Conservation (phyloP, 2,113 vertebrate genomes). For the Phrynosoma blainvillii region DNA sequence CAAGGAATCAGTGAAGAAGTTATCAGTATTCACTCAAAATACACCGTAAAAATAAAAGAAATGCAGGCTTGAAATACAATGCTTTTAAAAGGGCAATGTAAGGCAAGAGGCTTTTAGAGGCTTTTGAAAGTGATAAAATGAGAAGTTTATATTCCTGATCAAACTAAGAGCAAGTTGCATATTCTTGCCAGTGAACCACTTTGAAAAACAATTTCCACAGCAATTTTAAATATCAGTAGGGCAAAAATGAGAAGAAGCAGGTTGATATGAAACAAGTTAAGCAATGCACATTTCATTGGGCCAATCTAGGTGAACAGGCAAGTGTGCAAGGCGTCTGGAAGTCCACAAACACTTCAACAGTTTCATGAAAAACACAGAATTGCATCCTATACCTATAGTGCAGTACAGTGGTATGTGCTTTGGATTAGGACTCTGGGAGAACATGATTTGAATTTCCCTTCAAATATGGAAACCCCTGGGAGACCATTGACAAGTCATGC, state of each 20-base stretch:
- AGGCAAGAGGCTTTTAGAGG: constrained; percentile 70
- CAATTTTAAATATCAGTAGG: constrained; percentile 70
- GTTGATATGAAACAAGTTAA: neutral
- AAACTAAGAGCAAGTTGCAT: constrained; percentile 40
- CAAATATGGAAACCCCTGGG: no score
- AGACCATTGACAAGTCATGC: no score
- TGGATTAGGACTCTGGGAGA: no score
- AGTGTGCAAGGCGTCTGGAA: neutral
- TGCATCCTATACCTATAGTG: no score
- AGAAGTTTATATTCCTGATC: constrained; percentile 47
- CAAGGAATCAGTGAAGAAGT: constrained; percentile 32
- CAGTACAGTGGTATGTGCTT: no score
- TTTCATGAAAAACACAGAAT: neutral
- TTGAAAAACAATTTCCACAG: constrained; percentile 48
- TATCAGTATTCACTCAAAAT: neutral
- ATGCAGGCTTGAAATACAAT: constrained; percentile 46
- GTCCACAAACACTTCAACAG: constrained; percentile 30
- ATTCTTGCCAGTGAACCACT: constrained; percentile 47
- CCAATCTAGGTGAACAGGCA: constrained; percentile 1
- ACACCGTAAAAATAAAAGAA: constrained; percentile 45
- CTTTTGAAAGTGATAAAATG: constrained; percentile 51
- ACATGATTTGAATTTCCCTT: neutral
- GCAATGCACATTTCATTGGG: constrained; percentile 34
- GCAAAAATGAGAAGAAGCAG: constrained; percentile 56
- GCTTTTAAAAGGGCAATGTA: constrained; percentile 60